Percentiles rank a stretch among this genome's conserved stretches.
Conservation (phyloP, 2,888 invertebrate genomes). For the Tinea pellionella region DNA sequence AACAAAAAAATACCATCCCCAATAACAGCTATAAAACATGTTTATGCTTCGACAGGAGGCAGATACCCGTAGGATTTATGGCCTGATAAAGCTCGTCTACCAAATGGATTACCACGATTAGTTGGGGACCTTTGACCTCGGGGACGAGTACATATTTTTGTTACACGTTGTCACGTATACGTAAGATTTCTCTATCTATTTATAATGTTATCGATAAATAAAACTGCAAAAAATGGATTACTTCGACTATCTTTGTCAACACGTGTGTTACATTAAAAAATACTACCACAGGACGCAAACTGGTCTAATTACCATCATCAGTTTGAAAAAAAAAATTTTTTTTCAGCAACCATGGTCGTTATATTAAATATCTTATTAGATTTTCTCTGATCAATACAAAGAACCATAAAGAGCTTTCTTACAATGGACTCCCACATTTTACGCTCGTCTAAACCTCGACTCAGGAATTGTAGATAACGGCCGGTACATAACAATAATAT, state of each 20-base stretch:
- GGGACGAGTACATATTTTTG: not conserved
- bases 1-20: not conserved
- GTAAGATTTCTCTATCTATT: too few relatives aligned
- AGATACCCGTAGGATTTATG: constrained; percentile 60
- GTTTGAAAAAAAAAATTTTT: too few relatives aligned
- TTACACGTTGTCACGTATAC: not conserved
- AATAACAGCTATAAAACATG: constrained; percentile 1
- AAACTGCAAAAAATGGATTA: too few relatives aligned
- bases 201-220: too few relatives aligned
- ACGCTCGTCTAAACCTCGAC: not conserved
- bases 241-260: too few relatives aligned
- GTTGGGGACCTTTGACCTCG: constrained; percentile 46
- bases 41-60: constrained; percentile 45
- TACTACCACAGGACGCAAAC: too few relatives aligned
- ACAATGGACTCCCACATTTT: not conserved
- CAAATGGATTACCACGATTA: constrained; percentile 62
- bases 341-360: not conserved
- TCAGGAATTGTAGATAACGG: not conserved
- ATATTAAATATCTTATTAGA: not conserved
- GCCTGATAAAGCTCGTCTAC: constrained; percentile 60
- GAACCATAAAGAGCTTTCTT: not conserved
- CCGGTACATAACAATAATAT: not conserved
- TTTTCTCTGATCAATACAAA: not conserved
- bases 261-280: too few relatives aligned
- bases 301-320: too few relatives aligned